Conservation (phyloP, 1,140 invertebrate species). For the Dendrolimus punctatus region DNA sequence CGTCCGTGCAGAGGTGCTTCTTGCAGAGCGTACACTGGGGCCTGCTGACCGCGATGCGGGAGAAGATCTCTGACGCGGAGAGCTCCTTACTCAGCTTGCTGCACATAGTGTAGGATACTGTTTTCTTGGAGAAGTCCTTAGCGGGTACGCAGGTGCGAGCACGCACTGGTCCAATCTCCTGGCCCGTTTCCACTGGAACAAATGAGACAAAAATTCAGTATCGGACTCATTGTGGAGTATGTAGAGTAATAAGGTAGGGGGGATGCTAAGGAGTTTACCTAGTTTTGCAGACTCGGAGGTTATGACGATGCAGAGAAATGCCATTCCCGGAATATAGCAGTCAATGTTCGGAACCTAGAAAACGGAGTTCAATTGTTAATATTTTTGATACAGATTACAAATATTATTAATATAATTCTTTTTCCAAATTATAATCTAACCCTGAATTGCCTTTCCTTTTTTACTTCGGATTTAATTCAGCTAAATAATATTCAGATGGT, state of each 20-base stretch:
- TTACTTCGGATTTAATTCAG: too few species aligned
- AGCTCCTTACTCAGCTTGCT: constrained; percentile 61
- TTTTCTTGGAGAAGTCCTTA: constrained; percentile 62
- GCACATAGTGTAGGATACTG: constrained; percentile 60
- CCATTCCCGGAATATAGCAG: constrained; percentile 63
- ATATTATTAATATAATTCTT: too few species aligned
- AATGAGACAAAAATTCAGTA: background rate
- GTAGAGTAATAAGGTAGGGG: too few species aligned
- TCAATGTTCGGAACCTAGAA: constrained; percentile 56
- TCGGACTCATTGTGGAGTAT: background rate
- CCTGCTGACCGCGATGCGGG: constrained; percentile 44
- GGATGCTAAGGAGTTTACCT: constrained; percentile 24
- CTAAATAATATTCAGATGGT: too few species aligned
- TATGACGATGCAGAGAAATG: constrained; percentile 56
- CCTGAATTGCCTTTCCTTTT: too few species aligned
- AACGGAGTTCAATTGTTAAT: too few species aligned
- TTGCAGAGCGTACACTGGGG: constrained; percentile 57
- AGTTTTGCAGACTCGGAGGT: constrained; percentile 60
- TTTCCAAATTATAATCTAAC: too few species aligned
- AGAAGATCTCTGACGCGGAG: constrained; percentile 58
- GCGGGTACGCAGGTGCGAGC: constrained; percentile 60
- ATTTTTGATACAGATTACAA: too few species aligned
- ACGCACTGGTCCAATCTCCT: constrained; percentile 59
- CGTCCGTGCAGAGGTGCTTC: constrained; percentile 55
- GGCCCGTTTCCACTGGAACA: constrained; percentile 50